Base-by-base conservation (phyloP, 2,797 vertebrate species). In the Paedocypris micromegethes region DNA sequence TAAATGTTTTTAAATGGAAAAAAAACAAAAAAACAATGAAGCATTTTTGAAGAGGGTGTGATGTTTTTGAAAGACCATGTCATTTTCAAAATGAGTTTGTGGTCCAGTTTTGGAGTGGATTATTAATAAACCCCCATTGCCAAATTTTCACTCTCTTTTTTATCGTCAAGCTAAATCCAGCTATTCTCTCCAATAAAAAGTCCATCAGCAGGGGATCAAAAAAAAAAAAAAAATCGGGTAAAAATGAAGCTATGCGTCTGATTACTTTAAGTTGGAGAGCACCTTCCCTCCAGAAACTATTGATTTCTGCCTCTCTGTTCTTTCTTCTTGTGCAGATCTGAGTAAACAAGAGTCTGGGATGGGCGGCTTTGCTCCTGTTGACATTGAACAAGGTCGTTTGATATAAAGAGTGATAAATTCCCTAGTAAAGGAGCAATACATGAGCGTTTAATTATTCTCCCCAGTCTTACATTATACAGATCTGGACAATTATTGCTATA, bases 331-430 rank as follows among this genome's bases (percentile, higher is more conserved):
- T 70, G 78, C 88, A 89, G 83, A 79, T 81, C 85, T 81, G 81
- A 87, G 75, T 82, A 86, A 89, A 86, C 79, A 84, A 74, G 83
- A 81, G 83, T 77, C 61, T 59, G 48, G 54, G 51, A 0, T 62
- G 46, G 76, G 49, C 9, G 8, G 40, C 53, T 42, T 45, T 57
- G 59, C 40, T 55, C 51, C 49, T 56, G 9, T 46, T 44, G 59
- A 57, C 71, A 42, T 38, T 76, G 77, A 78, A 66, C 75, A 72
- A 74, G 5, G 78, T 82, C 86, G 85, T 86, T 83, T 23, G 23
- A 86, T 88, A 86, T 87, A 86, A 90, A 88, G 87, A 88, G 87
- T 88, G 87, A 88, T 83, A 61, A 72, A 79, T 70, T 76, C 79
- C 80, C 77, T 77, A 72, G 81, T 79, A 78, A 75, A 76, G 75